These are phyloP conservation scores for Eutrigla gurnardus DNA, from an alignment of 2,797 vertebrate species.

Conservation along the genomic window DNA sequence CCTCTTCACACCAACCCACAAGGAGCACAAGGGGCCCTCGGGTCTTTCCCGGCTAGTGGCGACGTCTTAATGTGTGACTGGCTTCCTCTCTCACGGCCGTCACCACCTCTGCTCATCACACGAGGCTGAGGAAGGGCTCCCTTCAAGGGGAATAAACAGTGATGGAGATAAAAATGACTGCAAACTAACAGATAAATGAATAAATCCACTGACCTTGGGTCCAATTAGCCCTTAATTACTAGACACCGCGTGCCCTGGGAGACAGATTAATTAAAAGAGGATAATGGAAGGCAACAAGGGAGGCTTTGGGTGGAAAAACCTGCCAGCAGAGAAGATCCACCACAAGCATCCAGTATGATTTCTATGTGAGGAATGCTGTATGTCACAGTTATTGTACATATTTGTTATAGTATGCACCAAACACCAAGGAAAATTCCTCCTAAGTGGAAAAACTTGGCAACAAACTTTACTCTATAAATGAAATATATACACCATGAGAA, in stretches of 20 bases:
- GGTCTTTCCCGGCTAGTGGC: conserved; percentile 28
- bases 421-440: neutral
- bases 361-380: neutral
- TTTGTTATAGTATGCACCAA: neutral
- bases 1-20: conserved; percentile 8
- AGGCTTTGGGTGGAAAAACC: conserved; percentile 53
- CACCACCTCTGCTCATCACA: conserved; percentile 46
- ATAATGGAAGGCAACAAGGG: conserved; percentile 56
- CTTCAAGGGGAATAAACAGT: neutral
- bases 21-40: conserved; percentile 21
- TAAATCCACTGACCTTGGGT: conserved; percentile 68
- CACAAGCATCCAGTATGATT: conserved; percentile 11
- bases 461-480: neutral
- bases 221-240: conserved; percentile 73
- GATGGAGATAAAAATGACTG: conserved; percentile 32
- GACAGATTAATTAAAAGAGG: conserved; percentile 65
- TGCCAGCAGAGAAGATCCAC: conserved; percentile 35
- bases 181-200: conserved; percentile 65
- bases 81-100: conserved; percentile 42
- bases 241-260: conserved; percentile 58
- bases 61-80: conserved; percentile 55
- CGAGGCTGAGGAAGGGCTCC: neutral
- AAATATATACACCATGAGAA: conserved; percentile 2
- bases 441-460: neutral
- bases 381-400: neutral